phyloP scores from a whole-genome alignment of 2,113 vertebrate species.

The Cavia aperea region DNA sequence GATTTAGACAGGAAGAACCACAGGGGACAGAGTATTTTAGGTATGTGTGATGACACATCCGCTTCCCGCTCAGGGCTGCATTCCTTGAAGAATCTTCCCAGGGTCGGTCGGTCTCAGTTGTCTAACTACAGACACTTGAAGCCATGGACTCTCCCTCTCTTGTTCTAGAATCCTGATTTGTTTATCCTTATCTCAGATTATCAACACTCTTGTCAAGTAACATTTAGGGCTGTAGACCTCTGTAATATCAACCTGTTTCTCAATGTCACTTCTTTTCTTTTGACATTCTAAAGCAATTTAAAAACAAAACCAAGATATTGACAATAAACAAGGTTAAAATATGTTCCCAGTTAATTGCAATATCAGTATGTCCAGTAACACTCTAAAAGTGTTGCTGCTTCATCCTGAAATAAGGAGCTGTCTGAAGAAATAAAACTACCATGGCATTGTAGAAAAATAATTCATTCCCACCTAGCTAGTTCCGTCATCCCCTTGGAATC shows the following conservation, averaged over 20 bases:
- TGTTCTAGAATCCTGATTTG: background rate
- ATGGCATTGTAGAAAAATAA: background rate
- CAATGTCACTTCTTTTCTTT: background rate
- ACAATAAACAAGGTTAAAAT: background rate
- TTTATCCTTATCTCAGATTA: background rate
- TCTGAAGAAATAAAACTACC: background rate
- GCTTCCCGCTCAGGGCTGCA: background rate
- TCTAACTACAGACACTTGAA: background rate
- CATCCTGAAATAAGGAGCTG: background rate
- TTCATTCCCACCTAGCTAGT: background rate
- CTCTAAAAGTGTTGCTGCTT: background rate
- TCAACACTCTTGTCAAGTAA: background rate
- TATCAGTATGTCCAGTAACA: background rate
- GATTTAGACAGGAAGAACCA: background rate
- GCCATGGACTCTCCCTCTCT: background rate
- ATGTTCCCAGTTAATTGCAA: background rate
- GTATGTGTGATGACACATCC: fast-evolving
- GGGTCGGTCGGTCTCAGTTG: background rate
- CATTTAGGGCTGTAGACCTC: background rate
- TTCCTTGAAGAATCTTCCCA: background rate
- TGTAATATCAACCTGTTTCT: background rate
- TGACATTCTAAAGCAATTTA: background rate
- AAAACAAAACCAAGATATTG: background rate
- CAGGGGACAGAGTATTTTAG: fast-evolving
- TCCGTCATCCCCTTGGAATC: background rate